These are phyloP conservation scores for Morpho helenor DNA, from an alignment of 2,888 invertebrate genomes.

Conservation along the genomic window DNA sequence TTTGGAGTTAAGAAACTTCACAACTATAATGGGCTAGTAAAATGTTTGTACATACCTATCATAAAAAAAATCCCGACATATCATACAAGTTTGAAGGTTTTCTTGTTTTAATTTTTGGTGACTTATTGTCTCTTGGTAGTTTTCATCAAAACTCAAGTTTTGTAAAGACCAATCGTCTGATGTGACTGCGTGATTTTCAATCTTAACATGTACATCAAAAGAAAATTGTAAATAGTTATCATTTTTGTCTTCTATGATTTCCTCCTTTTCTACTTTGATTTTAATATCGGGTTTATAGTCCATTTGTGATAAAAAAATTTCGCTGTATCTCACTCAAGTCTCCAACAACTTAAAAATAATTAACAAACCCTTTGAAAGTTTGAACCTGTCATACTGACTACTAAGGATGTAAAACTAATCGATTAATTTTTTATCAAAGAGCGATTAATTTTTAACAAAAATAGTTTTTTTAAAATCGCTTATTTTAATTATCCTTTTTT, in stretches of 20 bases:
- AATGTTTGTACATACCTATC: conserved; percentile 24
- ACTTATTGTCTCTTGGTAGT: conserved; percentile 5
- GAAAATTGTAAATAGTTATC: conserved; percentile 19
- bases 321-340: not conserved
- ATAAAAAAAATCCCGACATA: conserved; percentile 25
- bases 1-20: too few relatives aligned
- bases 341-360: too few relatives aligned
- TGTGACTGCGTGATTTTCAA: conserved; percentile 19
- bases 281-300: conserved; percentile 3
- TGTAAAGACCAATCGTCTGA: conserved; percentile 17
- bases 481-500: too few relatives aligned
- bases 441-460: too few relatives aligned
- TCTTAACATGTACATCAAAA: conserved; percentile 26
- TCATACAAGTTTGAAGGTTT: conserved; percentile 14
- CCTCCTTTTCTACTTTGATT: conserved; percentile 18
- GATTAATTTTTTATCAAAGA: too few relatives aligned
- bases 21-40: too few relatives aligned
- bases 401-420: too few relatives aligned
- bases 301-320: not conserved
- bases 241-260: conserved; percentile 18
- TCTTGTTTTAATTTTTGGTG: conserved; percentile 17
- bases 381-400: too few relatives aligned
- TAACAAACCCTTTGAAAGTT: too few relatives aligned
- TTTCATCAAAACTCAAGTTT: not conserved
- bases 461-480: too few relatives aligned